Base-by-base conservation (phyloP, 2,113 vertebrate genomes). In the Catharus fuscescens region DNA sequence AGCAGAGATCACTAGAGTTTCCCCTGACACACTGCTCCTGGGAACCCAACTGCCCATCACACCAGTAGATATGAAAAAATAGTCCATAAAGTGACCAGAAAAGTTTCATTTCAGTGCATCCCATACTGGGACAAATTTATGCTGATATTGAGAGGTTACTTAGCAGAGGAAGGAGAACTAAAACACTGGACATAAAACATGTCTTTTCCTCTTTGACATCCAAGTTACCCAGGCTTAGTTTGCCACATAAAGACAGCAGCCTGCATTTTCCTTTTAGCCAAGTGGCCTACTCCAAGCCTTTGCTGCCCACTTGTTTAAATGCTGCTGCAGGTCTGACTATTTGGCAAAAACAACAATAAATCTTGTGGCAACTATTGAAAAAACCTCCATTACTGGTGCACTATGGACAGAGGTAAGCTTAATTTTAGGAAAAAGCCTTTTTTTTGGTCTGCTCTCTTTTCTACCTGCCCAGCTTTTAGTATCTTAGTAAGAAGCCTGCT, bases 351-450 rank as follows among this genome's bases (percentile, higher is more conserved):
- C 1, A 56, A 9, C 1, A 4, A 25, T 14, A 4, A 34, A 29
- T 61, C 24, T 56, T 54, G 18, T 14, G 13, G 21, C 12, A 94
- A 23, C 28, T 67, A 23, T 42, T 82, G 6, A 4, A 60, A 85
- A 54, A 3, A 38, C 9, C 0, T 1, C 38, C 0, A 0, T 42
- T 66, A 36, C 8, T n/a, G 16, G 18, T 61, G 29, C 32, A 32
- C 24, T 61, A 9, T 6, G 8, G 66, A 53, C 42, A 88, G 29
- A 82, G 15, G 4, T 42, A 29, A 18, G 21, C 17, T 61, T 64
- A 14, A 5, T 64, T 90, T 71, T 20, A 73, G 24, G 29, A 34
- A 77, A 57, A 87, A 65, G 16, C 16, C 69, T 38, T 29, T 59
- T n/a, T 40, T n/a, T 3, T 28, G 7, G 9, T 47, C 32, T 62